These are phyloP conservation scores for Rallus limicola DNA, from an alignment of 2,113 vertebrate genomes.

Conservation along the genomic window DNA sequence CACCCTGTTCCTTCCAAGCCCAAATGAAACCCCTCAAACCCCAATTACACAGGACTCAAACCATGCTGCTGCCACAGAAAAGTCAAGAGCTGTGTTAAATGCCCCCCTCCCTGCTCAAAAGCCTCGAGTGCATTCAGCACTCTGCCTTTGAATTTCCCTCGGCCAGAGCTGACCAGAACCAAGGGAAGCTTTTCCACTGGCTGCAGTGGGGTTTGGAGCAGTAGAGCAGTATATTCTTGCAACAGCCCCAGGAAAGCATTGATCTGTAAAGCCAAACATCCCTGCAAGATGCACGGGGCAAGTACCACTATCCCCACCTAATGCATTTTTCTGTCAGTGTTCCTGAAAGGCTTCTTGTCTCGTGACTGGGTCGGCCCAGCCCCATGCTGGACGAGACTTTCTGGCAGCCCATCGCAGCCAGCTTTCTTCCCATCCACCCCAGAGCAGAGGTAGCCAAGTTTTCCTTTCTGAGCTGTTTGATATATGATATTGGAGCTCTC, in stretches of 20 bases:
- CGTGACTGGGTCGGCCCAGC: not conserved
- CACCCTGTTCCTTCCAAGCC: not conserved
- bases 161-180: not conserved
- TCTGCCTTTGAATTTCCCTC: not conserved
- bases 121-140: not conserved
- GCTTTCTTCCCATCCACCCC: not conserved
- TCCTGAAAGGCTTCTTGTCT: constrained; percentile 5
- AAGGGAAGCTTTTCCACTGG: not conserved
- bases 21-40: not conserved
- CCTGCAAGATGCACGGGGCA: not conserved
- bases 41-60: not conserved
- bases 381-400: not conserved
- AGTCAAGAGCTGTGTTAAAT: not conserved
- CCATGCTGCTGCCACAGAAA: not conserved
- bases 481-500: not conserved
- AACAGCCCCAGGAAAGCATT: not conserved
- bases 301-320: not conserved
- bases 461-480: not conserved
- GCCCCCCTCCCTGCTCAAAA: not conserved
- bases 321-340: not conserved
- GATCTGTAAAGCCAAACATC: not conserved
- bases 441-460: not conserved
- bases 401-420: not conserved
- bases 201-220: not conserved
- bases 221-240: not conserved